phyloP scores from a whole-genome alignment of 2,113 vertebrate genomes.

The Xenopus laevis region DNA sequence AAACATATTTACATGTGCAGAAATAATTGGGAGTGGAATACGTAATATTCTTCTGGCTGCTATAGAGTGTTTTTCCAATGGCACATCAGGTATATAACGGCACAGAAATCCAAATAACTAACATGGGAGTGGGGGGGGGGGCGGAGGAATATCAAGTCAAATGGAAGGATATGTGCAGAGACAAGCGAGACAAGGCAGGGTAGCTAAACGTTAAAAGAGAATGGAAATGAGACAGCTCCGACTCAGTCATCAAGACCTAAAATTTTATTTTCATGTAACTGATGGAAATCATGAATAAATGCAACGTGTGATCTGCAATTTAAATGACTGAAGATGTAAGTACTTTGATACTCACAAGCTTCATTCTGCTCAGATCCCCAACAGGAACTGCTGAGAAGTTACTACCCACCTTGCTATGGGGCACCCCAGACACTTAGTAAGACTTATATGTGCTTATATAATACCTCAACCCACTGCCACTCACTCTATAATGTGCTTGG shows the following conservation, averaged over 20 bases:
- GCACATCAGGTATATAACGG: no score
- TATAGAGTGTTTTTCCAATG: no score
- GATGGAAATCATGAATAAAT: constrained; percentile 36
- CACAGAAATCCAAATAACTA: constrained; percentile 7
- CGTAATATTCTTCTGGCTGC: no score
- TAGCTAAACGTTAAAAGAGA: constrained; percentile 15
- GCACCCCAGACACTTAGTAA: background rate
- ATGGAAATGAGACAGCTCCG: constrained; percentile 30
- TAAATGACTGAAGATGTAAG: constrained; percentile 11
- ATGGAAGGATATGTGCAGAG: constrained; percentile 22
- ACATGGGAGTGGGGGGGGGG: background rate
- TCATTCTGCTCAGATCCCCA: no score
- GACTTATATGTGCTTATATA: no score
- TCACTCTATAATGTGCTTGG: no score
- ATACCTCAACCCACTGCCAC: no score
- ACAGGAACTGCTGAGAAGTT: rapidly evolving
- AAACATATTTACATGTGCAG: no score
- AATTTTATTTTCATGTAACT: constrained; percentile 17
- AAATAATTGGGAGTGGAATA: no score
- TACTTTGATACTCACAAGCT: background rate
- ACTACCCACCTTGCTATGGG: background rate
- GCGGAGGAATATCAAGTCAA: constrained; percentile 9
- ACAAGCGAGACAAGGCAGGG: constrained; percentile 12
- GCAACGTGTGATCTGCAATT: constrained; percentile 21
- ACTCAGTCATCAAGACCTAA: constrained; percentile 21